These are phyloP conservation scores for Melanotaenia parkinsoni DNA, from an alignment of 2,797 vertebrate genomes.

Conservation along the genomic window DNA sequence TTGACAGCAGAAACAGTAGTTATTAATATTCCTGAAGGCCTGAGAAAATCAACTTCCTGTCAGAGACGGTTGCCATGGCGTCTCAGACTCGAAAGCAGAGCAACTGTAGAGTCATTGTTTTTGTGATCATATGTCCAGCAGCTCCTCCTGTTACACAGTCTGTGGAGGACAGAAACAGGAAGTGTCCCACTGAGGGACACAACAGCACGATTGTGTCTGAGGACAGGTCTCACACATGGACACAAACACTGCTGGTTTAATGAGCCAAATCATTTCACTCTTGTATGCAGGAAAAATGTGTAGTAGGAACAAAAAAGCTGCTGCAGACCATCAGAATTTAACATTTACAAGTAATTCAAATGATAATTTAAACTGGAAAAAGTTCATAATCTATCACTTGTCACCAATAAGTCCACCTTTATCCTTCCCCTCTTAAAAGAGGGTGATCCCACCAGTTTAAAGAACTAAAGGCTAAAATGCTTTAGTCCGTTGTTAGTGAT, in stretches of 20 bases:
- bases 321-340: neutral
- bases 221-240: constrained; percentile 80
- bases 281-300: neutral
- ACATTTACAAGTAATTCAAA: no score
- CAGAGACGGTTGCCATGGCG: constrained; percentile 74
- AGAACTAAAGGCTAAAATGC: no score
- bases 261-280: neutral
- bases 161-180: constrained; percentile 70
- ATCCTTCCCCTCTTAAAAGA: no score
- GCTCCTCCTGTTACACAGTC: constrained; percentile 64
- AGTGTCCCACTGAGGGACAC: constrained; percentile 78
- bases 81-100: constrained; percentile 64
- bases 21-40: constrained; percentile 77
- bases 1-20: constrained; percentile 69
- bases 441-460: no score
- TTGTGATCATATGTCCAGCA: constrained; percentile 60
- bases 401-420: no score
- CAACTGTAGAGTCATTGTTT: constrained; percentile 71
- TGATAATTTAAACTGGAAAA: no score
- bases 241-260: constrained; percentile 1
- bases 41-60: constrained; percentile 80
- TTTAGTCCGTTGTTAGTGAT: no score
- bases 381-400: no score
- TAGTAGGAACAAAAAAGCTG: neutral
- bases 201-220: constrained; percentile 63